Conservation (phyloP, 2,113 vertebrate species). For the Elephantulus edwardii region DNA sequence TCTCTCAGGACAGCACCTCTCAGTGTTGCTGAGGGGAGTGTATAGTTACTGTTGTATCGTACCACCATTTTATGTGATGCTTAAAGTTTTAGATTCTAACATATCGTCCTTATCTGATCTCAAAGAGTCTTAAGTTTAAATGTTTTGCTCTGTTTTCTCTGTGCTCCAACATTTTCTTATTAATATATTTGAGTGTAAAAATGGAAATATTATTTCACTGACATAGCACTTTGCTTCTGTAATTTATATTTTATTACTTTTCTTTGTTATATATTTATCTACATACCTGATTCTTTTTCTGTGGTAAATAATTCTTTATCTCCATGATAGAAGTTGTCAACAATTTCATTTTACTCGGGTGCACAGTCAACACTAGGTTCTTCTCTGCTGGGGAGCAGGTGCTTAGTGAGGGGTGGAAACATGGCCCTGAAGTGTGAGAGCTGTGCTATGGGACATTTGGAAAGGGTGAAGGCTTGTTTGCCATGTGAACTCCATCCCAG, state of each 20-base stretch:
- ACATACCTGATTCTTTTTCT: not conserved
- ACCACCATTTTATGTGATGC: not conserved
- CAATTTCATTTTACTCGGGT: no score
- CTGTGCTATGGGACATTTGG: no score
- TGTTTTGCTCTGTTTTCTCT: not conserved
- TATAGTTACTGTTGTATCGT: not conserved
- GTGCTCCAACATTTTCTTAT: conserved; percentile 9
- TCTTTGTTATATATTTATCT: not conserved
- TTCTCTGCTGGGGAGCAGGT: no score
- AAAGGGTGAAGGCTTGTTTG: no score
- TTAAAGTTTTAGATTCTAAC: not conserved
- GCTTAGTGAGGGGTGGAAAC: no score
- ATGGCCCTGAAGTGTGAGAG: no score
- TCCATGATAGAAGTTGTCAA: no score
- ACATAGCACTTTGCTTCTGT: not conserved
- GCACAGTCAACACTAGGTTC: no score
- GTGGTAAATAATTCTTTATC: no score
- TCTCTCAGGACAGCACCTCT: not conserved
- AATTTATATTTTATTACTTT: not conserved
- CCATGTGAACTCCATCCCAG: not conserved
- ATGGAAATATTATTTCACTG: not conserved
- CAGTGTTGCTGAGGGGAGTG: not conserved
- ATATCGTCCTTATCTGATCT: not conserved
- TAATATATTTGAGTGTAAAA: conserved; percentile 39
- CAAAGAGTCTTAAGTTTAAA: conserved; percentile 9